Evolutionary conservation across 1,140 invertebrate genomes (phyloP), one percentile per base, ranked within the genome.

Genomic region (Chionoecetes opilio): DNA sequence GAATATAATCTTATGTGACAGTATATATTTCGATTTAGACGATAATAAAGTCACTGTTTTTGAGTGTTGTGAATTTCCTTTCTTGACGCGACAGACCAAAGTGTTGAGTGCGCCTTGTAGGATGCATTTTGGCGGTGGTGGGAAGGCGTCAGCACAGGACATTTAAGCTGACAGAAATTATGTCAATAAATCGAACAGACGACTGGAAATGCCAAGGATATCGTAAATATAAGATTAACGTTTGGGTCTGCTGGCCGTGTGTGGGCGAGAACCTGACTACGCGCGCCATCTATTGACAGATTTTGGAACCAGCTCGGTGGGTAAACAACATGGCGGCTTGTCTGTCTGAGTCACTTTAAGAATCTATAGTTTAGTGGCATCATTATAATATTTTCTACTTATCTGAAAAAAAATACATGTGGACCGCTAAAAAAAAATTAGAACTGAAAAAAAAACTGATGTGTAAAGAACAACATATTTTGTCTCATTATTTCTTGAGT

Each of bases 191-290:
- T 92, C 63, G 82, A 29, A 31, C 26, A 32, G 89, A 91, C 75
- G 32, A 63, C 82, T 84, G 84, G 92, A 93, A 86, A 93, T 26
- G 92, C 41, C 92, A 63, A 46, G 82, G 86, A 93, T 86, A 92
- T 92, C 91, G 91, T 92, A 41, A 92, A 92, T 92, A 85, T 37
- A 37, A 92, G 91, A 84, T 32, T 84, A 92, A 92, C 75, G 32
- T n/a, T 17, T 53, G 8, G 37, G 31, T 34, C 31, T 17, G 46
- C 63, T 32, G n/a, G n/a, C n/a, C n/a, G n/a, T n/a, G 37, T 26
- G 29, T 5, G 3, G 0, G 91, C n/a, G n/a, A n/a, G 84, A 11
- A 35, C 29, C n/a, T 35, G 35, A 46, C 92, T 87, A 84, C 82
- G 17, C 82, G 82, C 92, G 92, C 92, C 92, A 93, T 93, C 92